Percentiles rank a stretch among this genome's conserved stretches.
phyloP scores from a whole-genome alignment of 2,888 invertebrate genomes.

The Julus scandinavius region DNA sequence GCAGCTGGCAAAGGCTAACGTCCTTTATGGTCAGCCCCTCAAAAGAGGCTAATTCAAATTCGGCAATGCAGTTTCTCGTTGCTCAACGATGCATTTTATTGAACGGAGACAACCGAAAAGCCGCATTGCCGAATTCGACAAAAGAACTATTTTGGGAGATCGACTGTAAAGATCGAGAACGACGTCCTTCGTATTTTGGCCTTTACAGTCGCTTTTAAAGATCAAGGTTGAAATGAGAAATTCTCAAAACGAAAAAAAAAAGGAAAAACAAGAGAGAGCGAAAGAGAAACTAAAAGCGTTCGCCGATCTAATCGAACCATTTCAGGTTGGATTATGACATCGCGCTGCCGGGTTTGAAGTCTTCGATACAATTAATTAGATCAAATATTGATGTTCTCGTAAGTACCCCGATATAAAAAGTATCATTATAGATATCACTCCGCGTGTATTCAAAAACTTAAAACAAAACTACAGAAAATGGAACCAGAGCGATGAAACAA shows the following conservation, averaged over 20 bases:
- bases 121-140: neutral
- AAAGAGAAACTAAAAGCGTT: neutral
- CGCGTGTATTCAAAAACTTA: too few species aligned
- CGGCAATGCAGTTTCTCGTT: neutral
- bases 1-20: neutral
- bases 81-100: neutral
- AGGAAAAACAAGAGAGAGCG: too few species aligned
- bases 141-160: neutral
- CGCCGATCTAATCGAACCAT: neutral
- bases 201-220: neutral
- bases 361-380: too few species aligned
- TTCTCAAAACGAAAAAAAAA: neutral
- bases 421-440: too few species aligned
- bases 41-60: neutral
- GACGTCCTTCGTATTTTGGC: conserved; percentile 24
- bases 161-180: neutral
- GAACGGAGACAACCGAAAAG: neutral
- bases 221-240: conserved; percentile 17
- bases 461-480: too few species aligned
- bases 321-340: neutral
- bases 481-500: too few species aligned
- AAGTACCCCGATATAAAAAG: too few species aligned
- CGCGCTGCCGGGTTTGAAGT: neutral
- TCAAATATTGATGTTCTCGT: too few species aligned
- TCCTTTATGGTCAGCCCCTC: neutral